Percentiles rank a stretch among this genome's conserved stretches.
Conservation (phyloP, 2,797 vertebrate genomes). For the Xenentodon cancila region DNA sequence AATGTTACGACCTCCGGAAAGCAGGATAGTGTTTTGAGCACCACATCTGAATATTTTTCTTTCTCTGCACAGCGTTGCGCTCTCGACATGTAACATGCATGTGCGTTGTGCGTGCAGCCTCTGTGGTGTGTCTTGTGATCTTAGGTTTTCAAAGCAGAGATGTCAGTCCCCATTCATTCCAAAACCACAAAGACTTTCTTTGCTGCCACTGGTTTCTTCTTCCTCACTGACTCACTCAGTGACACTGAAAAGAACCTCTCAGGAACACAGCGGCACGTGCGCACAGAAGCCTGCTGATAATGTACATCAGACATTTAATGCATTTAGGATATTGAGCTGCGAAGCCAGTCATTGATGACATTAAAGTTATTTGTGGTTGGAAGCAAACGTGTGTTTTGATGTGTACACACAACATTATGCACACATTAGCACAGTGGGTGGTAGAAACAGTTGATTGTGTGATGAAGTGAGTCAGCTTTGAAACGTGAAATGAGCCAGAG, state of each 20-base stretch:
- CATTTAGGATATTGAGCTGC: conserved; percentile 1
- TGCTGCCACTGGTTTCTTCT: conserved; percentile 42
- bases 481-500: conserved; percentile 3
- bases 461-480: conserved; percentile 4
- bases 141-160: conserved; percentile 36
- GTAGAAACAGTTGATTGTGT: conserved; percentile 3
- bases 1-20: conserved; percentile 3
- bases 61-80: neutral
- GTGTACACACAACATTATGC: neutral
- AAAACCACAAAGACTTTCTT: conserved; percentile 72
- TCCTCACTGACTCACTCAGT: conserved; percentile 69
- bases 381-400: neutral
- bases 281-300: conserved; percentile 40
- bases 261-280: conserved; percentile 42
- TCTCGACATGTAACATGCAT: conserved; percentile 21
- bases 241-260: conserved; percentile 68
- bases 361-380: neutral
- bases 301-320: conserved; percentile 23
- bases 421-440: neutral
- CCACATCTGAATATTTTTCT: conserved; percentile 9
- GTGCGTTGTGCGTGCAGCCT: conserved; percentile 1
- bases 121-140: conserved; percentile 44
- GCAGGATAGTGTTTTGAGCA: neutral
- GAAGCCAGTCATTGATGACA: conserved; percentile 3
- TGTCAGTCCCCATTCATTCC: conserved; percentile 40